Conservation (phyloP, 2,888 invertebrate genomes). For the Noctuana brunneofusca region DNA sequence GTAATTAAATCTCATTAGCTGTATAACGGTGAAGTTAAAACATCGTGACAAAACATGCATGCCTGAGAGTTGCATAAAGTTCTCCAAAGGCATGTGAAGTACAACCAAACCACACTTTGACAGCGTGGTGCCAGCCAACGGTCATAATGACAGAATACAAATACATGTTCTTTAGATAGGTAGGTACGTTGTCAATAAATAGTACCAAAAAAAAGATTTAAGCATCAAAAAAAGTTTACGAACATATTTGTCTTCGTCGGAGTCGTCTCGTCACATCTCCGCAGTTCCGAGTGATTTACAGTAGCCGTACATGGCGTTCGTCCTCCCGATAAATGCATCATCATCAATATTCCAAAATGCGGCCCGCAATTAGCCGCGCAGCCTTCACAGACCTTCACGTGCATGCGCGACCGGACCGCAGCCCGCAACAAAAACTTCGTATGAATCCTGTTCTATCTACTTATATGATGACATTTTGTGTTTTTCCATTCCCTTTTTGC, state of each 20-base stretch:
- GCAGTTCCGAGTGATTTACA: conserved; percentile 79
- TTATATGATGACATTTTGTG: conserved; percentile 66
- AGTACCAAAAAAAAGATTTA: conserved; percentile 67
- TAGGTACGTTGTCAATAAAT: conserved; percentile 52
- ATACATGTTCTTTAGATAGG: background rate
- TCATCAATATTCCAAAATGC: conserved; percentile 83
- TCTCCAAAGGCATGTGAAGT: no score
- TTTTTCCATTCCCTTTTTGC: conserved; percentile 46
- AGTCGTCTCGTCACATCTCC: conserved; percentile 79
- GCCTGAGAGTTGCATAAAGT: no score
- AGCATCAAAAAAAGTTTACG: conserved; percentile 67
- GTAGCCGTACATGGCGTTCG: conserved; percentile 76
- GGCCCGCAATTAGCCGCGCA: conserved; percentile 79
- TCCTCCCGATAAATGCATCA: conserved; percentile 80
- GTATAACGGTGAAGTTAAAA: no score
- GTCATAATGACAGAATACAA: no score
- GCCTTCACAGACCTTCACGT: conserved; percentile 79
- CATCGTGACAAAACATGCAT: no score
- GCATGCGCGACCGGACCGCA: conserved; percentile 54
- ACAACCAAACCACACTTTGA: no score
- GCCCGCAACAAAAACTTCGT: conserved; percentile 65
- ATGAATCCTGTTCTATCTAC: conserved; percentile 74
- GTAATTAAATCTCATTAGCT: no score
- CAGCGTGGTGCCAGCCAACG: no score
- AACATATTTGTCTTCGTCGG: conserved; percentile 74